Evolutionary conservation across 2,113 vertebrate genomes (phyloP), one percentile per base, ranked within the genome.

Genomic region (Etia nguti): DNA sequence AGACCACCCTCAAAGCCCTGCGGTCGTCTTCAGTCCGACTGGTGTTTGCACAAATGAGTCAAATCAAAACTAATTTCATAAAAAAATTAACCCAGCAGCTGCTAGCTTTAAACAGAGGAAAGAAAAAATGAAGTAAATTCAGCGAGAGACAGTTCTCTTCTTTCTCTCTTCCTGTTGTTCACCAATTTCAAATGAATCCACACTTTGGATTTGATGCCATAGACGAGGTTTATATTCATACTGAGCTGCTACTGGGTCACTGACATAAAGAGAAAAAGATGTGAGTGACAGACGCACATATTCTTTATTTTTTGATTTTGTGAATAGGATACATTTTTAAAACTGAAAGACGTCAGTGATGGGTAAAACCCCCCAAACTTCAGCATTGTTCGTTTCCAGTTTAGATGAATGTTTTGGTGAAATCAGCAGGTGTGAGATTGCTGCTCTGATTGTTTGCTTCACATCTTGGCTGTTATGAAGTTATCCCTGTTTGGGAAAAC

Each of bases 151-250:
- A 36, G 18, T 36, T 62, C 36, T 36, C 18, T 20, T 34, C 6
- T 4, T 62, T 2, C 1, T 7, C 10, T 2, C 38, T 65, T 65
- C 34, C 34, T 65, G 31, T 62, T 12, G 59, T 0, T 62, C 16
- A 36, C 31, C 29, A 36, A 20, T 36, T 62, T 65, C 60, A 38
- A 0, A 38, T n/a, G 9, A 65, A 38, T 36, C 60, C 60, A 38
- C 60, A 65, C 60, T 65, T 24, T 0, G 65, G 65, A 73, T 0
- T 3, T 73, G 22, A 73, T 18, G 22, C 68, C 41, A 18, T 7
- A 26, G 68, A 0, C 2, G 2, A 26, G 68, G 68, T 46, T 73
- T 26, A 73, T 13, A 0, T 3, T 46, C 2, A 29, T 9, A 0
- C 41, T 18, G 38, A 73, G 68, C 41, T 18, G 22, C 41, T 73